These are phyloP conservation scores for Pangasianodon hypophthalmus DNA, from an alignment of 2,113 vertebrate species.

Conservation along the genomic window DNA sequence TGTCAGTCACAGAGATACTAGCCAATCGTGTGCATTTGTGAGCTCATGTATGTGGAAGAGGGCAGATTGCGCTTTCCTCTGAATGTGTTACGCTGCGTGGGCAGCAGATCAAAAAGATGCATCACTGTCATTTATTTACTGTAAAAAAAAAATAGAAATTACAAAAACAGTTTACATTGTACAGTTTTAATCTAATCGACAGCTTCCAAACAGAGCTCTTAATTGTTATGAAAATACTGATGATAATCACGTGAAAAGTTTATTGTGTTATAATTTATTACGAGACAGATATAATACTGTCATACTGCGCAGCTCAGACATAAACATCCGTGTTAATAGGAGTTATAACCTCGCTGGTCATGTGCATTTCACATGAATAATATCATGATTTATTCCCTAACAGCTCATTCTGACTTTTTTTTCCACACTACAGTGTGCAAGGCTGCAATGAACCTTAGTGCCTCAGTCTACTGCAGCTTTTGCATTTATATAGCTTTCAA, in stretches of 20 bases:
- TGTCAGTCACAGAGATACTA: not conserved
- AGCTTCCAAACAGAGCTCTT: not conserved
- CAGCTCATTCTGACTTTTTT: not conserved
- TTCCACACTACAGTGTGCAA: not conserved
- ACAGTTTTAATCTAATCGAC: too few relatives aligned
- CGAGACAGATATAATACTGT: too few relatives aligned
- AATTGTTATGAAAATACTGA: not conserved
- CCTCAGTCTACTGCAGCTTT: not conserved
- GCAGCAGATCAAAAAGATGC: not conserved
- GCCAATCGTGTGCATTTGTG: not conserved
- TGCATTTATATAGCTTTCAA: constrained; percentile 34
- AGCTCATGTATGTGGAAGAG: not conserved
- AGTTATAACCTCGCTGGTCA: not conserved
- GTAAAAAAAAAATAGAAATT: not conserved
- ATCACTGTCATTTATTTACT: not conserved
- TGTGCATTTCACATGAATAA: not conserved
- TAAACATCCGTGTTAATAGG: not conserved
- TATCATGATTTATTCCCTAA: not conserved
- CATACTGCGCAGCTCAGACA: not conserved
- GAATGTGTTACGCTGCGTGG: not conserved
- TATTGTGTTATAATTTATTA: too few relatives aligned
- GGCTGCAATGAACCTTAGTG: not conserved
- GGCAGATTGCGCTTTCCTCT: not conserved
- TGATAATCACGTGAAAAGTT: not conserved
- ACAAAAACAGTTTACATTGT: too few relatives aligned